Evolutionary conservation across 2,113 vertebrate genomes (phyloP).

Genomic region (Meles meles): DNA sequence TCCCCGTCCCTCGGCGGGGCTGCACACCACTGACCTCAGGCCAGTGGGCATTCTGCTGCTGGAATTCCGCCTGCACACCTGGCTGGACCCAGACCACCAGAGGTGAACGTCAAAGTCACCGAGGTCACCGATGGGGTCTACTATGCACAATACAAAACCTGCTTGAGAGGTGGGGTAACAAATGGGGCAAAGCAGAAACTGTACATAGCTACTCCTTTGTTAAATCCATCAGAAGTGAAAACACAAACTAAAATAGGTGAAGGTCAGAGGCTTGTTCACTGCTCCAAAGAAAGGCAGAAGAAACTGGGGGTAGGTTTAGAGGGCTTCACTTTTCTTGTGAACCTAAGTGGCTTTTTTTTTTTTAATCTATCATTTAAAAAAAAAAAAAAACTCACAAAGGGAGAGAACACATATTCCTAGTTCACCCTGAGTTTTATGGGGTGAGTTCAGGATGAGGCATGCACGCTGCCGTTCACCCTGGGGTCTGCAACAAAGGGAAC

Average conservation of each 20-base stretch:
- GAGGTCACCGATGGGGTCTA: background rate
- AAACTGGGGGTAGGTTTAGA: background rate
- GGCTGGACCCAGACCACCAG: background rate
- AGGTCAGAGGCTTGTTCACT: background rate
- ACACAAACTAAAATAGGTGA: background rate
- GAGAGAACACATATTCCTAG: background rate
- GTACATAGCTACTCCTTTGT: background rate
- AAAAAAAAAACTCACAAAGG: background rate
- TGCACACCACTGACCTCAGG: background rate
- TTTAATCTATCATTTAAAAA: background rate
- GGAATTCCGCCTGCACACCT: background rate
- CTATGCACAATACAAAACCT: background rate
- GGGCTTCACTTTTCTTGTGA: background rate
- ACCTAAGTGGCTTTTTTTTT: background rate
- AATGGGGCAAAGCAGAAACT: background rate
- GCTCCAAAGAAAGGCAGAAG: background rate
- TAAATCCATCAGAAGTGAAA: background rate
- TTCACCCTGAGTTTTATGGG: background rate
- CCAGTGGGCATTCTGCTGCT: fast-evolving
- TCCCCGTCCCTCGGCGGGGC: background rate
- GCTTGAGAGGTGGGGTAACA: background rate
- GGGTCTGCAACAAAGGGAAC: fast-evolving
- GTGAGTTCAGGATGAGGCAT: fast-evolving
- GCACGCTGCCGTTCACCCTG: no score
- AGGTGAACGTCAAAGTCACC: background rate